Evolutionary conservation across 2,888 invertebrate species (phyloP).

Genomic region (Sphaerolaimus hirsutus): DNA sequence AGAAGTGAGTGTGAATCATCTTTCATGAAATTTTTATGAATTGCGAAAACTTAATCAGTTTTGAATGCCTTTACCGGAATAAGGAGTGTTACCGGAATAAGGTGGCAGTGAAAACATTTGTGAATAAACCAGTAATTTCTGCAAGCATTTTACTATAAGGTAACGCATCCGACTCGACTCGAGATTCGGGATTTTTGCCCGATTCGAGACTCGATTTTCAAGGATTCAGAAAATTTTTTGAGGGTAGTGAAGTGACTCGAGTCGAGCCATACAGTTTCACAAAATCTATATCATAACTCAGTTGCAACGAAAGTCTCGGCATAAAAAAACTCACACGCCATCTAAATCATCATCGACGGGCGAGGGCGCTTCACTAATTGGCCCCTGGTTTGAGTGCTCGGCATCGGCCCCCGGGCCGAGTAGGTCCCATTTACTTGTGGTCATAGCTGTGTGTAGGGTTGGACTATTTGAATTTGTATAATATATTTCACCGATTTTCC

Average conservation of each 20-base stretch:
- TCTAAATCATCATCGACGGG: constrained; percentile 10
- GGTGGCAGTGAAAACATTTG: too few relatives aligned
- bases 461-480: background rate
- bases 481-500: background rate
- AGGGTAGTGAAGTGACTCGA: too few relatives aligned
- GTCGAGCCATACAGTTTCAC: too few relatives aligned
- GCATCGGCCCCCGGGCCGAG: constrained; percentile 36
- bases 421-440: constrained; percentile 64
- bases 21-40: background rate
- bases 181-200: background rate
- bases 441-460: constrained; percentile 44
- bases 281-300: background rate
- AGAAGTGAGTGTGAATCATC: background rate
- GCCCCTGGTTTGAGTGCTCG: background rate
- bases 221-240: too few relatives aligned
- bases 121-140: too few relatives aligned
- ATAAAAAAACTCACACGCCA: constrained; percentile 7
- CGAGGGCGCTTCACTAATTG: background rate
- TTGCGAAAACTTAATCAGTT: background rate
- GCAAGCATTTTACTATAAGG: too few relatives aligned
- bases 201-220: background rate
- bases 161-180: too few relatives aligned
- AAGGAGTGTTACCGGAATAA: too few relatives aligned
- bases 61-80: too few relatives aligned
- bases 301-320: background rate